phyloP scores from a whole-genome alignment of 2,797 vertebrate species.

The Rousettus madagascariensis region DNA sequence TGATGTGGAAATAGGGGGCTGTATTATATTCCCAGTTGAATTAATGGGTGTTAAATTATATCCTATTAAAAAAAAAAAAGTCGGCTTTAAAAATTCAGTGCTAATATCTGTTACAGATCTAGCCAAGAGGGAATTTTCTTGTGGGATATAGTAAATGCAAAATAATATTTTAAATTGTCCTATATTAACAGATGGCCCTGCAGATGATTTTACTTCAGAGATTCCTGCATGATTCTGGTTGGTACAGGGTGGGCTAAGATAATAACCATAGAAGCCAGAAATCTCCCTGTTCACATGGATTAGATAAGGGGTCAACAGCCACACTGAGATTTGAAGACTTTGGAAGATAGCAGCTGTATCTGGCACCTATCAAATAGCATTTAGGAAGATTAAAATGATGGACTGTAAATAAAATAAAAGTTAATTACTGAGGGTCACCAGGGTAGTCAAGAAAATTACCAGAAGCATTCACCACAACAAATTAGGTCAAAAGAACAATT shows the following conservation, averaged over 20 bases:
- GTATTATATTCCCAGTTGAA: neutral
- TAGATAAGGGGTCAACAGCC: neutral
- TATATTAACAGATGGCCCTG: slow-evolving; percentile 59
- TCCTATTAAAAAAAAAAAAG: slow-evolving; percentile 3
- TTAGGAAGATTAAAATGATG: slow-evolving; percentile 44
- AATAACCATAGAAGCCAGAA: slow-evolving; percentile 53
- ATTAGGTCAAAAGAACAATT: neutral
- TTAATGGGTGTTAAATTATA: slow-evolving; percentile 56
- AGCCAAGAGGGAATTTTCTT: slow-evolving; percentile 43
- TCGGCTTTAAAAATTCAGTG: slow-evolving; percentile 62
- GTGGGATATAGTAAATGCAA: slow-evolving; percentile 51
- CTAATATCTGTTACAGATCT: slow-evolving; percentile 68
- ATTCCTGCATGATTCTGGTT: neutral
- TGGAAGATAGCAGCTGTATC: slow-evolving; percentile 9
- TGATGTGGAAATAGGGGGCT: neutral
- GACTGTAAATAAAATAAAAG: neutral
- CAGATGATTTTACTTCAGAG: slow-evolving; percentile 49
- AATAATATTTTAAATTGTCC: slow-evolving; percentile 65
- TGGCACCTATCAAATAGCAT: slow-evolving; percentile 30
- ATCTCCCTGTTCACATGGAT: slow-evolving; percentile 1
- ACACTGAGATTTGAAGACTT: neutral
- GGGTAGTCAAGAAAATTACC: neutral
- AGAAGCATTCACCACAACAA: neutral
- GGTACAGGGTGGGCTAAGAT: slow-evolving; percentile 12
- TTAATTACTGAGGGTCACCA: slow-evolving; percentile 1